A percentile compares a stretch with the other conserved stretches of the same genome.
These are phyloP conservation scores for Phalacrocorax carbo DNA, from an alignment of 2,113 vertebrate genomes.

Conservation along the genomic window DNA sequence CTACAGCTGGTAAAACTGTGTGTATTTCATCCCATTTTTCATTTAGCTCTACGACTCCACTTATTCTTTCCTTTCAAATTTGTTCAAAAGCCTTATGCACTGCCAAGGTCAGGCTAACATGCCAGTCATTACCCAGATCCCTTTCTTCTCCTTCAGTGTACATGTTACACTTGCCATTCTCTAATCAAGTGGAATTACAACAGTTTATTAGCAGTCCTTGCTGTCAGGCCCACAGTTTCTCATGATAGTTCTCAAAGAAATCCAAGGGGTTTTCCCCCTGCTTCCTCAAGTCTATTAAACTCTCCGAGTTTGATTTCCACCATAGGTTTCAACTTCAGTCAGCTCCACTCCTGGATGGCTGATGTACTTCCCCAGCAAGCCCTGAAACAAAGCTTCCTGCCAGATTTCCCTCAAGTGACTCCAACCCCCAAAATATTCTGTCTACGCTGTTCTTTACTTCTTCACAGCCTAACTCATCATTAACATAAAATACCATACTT, in stretches of 20 bases:
- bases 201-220: slow-evolving; percentile 46
- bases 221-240: slow-evolving; percentile 12
- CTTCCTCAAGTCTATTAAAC: background rate
- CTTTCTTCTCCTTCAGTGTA: slow-evolving; percentile 51
- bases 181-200: slow-evolving; percentile 60
- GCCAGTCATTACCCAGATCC: slow-evolving; percentile 40
- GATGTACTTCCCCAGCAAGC: background rate
- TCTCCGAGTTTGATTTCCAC: background rate
- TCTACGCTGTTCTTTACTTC: background rate
- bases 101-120: slow-evolving; percentile 52
- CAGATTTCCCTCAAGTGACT: background rate
- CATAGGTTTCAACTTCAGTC: background rate
- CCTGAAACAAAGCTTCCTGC: background rate
- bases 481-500: background rate
- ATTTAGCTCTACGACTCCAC: background rate
- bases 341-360: background rate
- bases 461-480: background rate
- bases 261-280: background rate
- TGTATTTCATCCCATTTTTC: slow-evolving; percentile 43
- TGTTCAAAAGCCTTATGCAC: slow-evolving; percentile 52
- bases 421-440: background rate
- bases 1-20: slow-evolving; percentile 19
- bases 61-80: slow-evolving; percentile 48
- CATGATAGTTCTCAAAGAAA: slow-evolving; percentile 39
- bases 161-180: slow-evolving; percentile 26